phyloP scores from a whole-genome alignment of 2,888 invertebrate species.

The Trimorus sp. region DNA sequence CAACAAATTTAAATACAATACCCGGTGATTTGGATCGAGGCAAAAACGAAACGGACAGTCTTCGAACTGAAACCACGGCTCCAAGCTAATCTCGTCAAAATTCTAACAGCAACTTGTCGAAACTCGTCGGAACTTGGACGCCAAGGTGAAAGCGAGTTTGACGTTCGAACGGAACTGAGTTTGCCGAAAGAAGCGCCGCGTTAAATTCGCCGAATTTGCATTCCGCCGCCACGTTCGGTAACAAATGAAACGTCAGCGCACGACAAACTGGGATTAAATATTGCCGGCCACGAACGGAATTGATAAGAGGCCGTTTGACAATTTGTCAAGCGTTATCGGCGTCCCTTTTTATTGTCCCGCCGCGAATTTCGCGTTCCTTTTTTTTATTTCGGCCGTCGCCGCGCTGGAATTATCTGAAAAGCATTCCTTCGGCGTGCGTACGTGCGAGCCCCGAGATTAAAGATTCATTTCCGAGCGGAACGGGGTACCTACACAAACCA shows the following conservation, averaged over 20 bases:
- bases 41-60: no score
- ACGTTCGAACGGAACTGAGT: neutral
- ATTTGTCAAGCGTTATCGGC: no score
- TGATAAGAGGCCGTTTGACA: neutral
- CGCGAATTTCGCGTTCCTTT: no score
- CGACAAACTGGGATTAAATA: no score
- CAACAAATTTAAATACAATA: no score
- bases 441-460: slow-evolving; percentile 51
- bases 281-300: neutral
- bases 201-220: no score
- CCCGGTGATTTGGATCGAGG: no score
- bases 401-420: slow-evolving; percentile 36
- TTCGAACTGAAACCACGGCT: no score
- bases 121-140: slow-evolving; percentile 33
- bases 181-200: no score
- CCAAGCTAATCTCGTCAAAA: neutral
- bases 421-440: slow-evolving; percentile 39
- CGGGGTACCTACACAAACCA: slow-evolving; percentile 38
- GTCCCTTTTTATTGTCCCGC: no score
- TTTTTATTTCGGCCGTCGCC: neutral
- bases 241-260: no score
- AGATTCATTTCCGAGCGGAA: slow-evolving; percentile 53
- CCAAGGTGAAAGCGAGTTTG: slow-evolving; percentile 26
- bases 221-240: no score
- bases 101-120: slow-evolving; percentile 27